Evolutionary conservation across 2,113 vertebrate genomes (phyloP).

Genomic region (Monarcha castaneiventris): DNA sequence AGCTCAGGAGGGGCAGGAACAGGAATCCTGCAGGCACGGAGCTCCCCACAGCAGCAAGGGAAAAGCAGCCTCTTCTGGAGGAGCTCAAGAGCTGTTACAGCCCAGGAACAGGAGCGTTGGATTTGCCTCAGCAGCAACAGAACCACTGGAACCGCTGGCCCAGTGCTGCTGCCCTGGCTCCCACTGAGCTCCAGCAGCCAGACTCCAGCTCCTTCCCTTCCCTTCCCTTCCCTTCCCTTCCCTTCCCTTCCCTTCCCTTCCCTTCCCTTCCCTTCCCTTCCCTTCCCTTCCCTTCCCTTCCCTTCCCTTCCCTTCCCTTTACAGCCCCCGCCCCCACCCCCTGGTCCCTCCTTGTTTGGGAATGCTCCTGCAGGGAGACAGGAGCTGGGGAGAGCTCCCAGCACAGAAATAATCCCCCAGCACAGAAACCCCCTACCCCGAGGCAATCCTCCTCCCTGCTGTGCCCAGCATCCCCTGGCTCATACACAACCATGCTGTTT

Average conservation of each 20-base stretch:
- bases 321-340: accelerated
- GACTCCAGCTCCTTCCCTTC: background rate
- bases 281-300: too few relatives aligned
- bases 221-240: too few relatives aligned
- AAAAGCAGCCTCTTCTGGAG: background rate
- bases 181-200: background rate
- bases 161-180: background rate
- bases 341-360: background rate
- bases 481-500: background rate
- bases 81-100: background rate
- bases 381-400: background rate
- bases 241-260: too few relatives aligned
- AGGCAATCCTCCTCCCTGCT: accelerated
- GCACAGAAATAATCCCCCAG: background rate
- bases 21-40: background rate
- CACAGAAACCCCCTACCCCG: accelerated
- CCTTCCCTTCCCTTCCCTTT: background rate
- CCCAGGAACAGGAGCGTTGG: background rate
- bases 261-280: too few relatives aligned
- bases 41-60: accelerated
- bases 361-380: background rate
- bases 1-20: too few relatives aligned
- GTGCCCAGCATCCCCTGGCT: accelerated
- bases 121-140: background rate
- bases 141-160: background rate